phyloP scores from a whole-genome alignment of 2,797 vertebrate species.

The Iguana delicatissima region DNA sequence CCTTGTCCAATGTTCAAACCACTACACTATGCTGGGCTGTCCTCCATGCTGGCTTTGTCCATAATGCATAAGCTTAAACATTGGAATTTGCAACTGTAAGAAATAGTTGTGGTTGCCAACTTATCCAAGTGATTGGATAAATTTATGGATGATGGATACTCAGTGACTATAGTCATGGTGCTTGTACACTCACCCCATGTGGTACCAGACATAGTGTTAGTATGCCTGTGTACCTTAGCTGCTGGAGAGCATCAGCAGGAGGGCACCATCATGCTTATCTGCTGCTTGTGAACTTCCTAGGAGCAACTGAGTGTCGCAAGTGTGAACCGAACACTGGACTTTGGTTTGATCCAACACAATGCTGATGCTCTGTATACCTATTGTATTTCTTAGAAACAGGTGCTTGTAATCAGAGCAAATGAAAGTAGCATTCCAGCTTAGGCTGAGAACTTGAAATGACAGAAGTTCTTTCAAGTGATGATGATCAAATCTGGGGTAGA shows the following conservation, averaged over 20 bases:
- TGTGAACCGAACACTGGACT: background rate
- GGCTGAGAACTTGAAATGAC: slow-evolving; percentile 58
- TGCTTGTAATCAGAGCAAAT: slow-evolving; percentile 61
- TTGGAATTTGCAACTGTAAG: too few relatives aligned
- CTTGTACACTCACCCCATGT: too few relatives aligned
- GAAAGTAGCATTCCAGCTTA: slow-evolving; percentile 58
- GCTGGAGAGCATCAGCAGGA: background rate
- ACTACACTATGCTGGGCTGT: too few relatives aligned
- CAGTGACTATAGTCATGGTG: background rate
- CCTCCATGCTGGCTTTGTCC: too few relatives aligned
- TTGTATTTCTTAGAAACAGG: slow-evolving; percentile 63
- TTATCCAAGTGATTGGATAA: background rate
- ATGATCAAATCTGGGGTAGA: slow-evolving; percentile 50
- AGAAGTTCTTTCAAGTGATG: slow-evolving; percentile 60
- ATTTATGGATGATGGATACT: background rate
- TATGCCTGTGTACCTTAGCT: background rate
- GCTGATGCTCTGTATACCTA: slow-evolving; percentile 14
- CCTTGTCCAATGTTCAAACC: too few relatives aligned
- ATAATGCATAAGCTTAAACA: too few relatives aligned
- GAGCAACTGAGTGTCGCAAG: background rate
- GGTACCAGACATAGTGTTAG: background rate
- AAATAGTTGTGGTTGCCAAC: too few relatives aligned
- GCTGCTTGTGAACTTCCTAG: background rate
- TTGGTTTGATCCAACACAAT: background rate
- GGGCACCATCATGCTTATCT: background rate